These are phyloP conservation scores for Muscicapa striata DNA, from an alignment of 2,797 vertebrate genomes.

Conservation along the genomic window DNA sequence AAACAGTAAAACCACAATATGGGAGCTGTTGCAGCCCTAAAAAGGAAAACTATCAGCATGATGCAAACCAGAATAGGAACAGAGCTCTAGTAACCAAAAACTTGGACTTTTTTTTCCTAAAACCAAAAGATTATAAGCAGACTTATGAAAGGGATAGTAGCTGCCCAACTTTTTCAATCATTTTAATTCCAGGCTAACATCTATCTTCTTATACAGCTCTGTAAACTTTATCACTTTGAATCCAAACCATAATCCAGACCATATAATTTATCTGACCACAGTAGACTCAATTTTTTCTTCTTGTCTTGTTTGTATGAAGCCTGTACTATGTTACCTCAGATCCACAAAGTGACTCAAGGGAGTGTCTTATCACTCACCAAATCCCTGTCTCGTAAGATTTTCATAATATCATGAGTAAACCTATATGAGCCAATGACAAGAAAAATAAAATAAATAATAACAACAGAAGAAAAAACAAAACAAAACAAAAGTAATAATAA, in stretches of 20 bases:
- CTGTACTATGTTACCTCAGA: not conserved
- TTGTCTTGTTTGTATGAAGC: not conserved
- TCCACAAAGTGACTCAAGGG: not conserved
- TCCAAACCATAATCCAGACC: not conserved
- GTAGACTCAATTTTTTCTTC: not conserved
- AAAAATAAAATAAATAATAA: not conserved
- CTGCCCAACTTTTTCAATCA: not conserved
- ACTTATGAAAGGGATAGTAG: not conserved
- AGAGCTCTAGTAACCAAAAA: not conserved
- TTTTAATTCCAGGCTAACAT: not conserved
- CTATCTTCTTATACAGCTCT: not conserved
- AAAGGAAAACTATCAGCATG: not conserved
- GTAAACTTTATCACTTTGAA: not conserved
- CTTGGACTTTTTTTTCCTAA: not conserved
- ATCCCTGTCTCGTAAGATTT: not conserved
- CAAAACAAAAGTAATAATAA: no score
- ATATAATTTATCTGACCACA: not conserved
- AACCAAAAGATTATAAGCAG: not conserved
- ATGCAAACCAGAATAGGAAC: not conserved
- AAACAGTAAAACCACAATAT: not conserved
- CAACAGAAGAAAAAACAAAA: not conserved
- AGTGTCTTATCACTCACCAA: not conserved
- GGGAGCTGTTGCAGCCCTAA: not conserved
- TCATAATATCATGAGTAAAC: not conserved
- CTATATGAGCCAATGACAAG: not conserved